Base-by-base conservation (phyloP, 2,888 invertebrate species). In the Malthinus flaveolus region DNA sequence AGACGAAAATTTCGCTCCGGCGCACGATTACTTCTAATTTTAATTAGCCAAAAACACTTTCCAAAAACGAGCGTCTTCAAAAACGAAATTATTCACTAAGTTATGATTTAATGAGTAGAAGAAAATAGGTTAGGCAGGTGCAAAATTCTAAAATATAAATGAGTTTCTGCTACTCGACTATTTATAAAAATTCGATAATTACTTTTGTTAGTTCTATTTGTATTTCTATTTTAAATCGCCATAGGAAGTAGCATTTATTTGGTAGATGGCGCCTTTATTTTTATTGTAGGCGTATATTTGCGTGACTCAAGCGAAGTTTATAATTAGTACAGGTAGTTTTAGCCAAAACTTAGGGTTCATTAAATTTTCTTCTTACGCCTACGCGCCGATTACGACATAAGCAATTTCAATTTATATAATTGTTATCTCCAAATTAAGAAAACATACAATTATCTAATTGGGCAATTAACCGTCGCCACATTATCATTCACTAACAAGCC, bases 121-220 rank as follows among this genome's bases (percentile, higher is more conserved):
- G 33, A 53, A 58, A 48, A 39, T 51, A 47, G 48, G 47, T 53
- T 46, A 52, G 56, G 45, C 58, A 58, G 58, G 58, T 58, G 58
- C 53, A 32, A 53, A 52, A 52, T 48, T 36, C 44, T 52, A 52
- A 57, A 58, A 44, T 58, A 48, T 45, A 39, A 48, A 1, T 32
- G 36, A 31, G 32, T 49, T 37, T 23, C 37, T 36, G 36, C 32
- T 12, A 7, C 11, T 15, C 32, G 13, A 8, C 33, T 34, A 42
- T 42, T 42, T 42, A 23, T 44, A 9, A 15, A 44, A 51, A 13
- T 7, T 36, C 31, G 23, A 23, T 51, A 51, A 51, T 51, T 51
- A 44, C 32, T 51, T 32, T 46, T 46, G 32, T 51, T 39, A 33
- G 8, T 11, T 50, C 31, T 42, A 11, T 15, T 42, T 34, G 32